Percentiles rank a stretch among this genome's conserved stretches.
These are phyloP conservation scores for Azorinus chamasolen DNA, from an alignment of 2,888 invertebrate genomes.

Conservation along the genomic window DNA sequence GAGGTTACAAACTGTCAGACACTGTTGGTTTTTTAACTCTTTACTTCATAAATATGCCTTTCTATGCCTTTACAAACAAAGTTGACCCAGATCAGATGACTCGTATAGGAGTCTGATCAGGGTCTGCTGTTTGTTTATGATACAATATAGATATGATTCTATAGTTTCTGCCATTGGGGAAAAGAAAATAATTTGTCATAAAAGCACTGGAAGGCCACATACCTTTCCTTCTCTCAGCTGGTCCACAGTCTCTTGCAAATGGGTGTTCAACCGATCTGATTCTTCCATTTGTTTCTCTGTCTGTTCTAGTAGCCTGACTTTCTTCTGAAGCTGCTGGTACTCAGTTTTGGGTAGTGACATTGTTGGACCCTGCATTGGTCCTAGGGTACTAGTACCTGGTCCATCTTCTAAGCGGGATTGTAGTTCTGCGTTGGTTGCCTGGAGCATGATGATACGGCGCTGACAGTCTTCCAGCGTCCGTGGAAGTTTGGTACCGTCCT, in stretches of 20 bases:
- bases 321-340: slow-evolving; percentile 68
- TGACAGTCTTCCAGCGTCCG: slow-evolving; percentile 79
- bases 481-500: slow-evolving; percentile 69
- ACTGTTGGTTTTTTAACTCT: too few relatives aligned
- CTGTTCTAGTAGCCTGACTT: slow-evolving; percentile 67
- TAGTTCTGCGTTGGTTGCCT: slow-evolving; percentile 72
- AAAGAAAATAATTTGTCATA: too few relatives aligned
- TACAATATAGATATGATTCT: too few relatives aligned
- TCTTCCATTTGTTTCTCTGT: slow-evolving; percentile 73
- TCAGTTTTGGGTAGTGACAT: slow-evolving; percentile 62
- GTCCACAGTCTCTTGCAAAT: slow-evolving; percentile 75
- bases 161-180: too few relatives aligned
- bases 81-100: too few relatives aligned
- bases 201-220: background rate
- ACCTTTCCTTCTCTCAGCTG: slow-evolving; percentile 77
- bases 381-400: slow-evolving; percentile 5
- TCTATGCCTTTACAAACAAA: too few relatives aligned
- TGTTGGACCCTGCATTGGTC: too few relatives aligned
- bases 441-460: slow-evolving; percentile 73
- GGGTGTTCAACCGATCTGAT: slow-evolving; percentile 72
- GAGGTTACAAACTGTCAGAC: too few relatives aligned
- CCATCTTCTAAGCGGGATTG: slow-evolving; percentile 46
- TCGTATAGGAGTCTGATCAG: too few relatives aligned
- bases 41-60: too few relatives aligned
- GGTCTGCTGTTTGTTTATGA: too few relatives aligned